Evolutionary conservation across 2,113 vertebrate species (phyloP), one percentile per base, ranked within the genome.

Genomic region (Chaenogobius annularis): DNA sequence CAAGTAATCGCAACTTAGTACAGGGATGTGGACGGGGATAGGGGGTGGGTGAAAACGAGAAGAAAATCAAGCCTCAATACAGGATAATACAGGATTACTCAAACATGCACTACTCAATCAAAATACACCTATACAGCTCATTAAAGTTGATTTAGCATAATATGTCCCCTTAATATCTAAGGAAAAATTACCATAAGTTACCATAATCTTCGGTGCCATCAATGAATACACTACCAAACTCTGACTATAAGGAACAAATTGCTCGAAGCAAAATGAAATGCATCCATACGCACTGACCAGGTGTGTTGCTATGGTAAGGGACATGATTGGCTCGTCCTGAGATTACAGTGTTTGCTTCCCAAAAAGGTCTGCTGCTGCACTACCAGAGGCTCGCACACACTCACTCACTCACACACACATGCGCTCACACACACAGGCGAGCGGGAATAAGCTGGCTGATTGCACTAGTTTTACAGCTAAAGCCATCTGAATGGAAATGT

Each of bases 401-500:
- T 8, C 48, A 19, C 13, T 5, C 55, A 56, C 54, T 35, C 75
- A 61, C 75, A 70, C 66, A 77, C 73, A 58, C 68, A 63, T 1
- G 10, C 44, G 1, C 40, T 1, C 66, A 5, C 37, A 40, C 37
- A 40, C 37, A 40, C 37, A 58, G 55, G 73, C 20, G 61, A 66
- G 80, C 81, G 87, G 83, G 88, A 88, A 87, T 87, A 84, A 87
- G 85, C 73, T 69, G 72, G 68, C 79, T 87, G 88, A 90, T 90
- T 90, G 83, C 80, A 69, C 79, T 83, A 83, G 79, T 88, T 91
- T 88, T 82, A 85, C 44, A 66, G 72, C 68, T 85, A 79, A 88
- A 87, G 79, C 81, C 72, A 89, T 93, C 89, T 91, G 84, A 90
- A 92, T 91, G 84, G 83, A 89, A 88, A 89, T 91, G 75, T 23